Evolutionary conservation across 2,113 vertebrate genomes (phyloP).

Genomic region (Peromyscus leucopus): DNA sequence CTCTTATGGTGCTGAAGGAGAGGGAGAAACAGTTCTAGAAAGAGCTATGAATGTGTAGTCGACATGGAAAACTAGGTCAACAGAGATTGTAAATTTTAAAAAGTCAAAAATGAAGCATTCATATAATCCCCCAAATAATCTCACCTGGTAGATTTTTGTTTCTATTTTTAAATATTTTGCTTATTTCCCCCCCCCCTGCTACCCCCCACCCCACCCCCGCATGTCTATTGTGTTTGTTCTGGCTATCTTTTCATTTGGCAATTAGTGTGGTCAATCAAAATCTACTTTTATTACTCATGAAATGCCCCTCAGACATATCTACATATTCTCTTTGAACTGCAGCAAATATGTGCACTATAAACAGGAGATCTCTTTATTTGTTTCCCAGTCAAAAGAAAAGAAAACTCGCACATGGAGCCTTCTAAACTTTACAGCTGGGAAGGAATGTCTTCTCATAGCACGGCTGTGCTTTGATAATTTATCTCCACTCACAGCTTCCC

Average conservation of each 20-base stretch:
- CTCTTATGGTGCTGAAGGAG: not conserved
- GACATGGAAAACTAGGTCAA: not conserved
- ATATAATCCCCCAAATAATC: not conserved
- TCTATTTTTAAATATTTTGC: not conserved
- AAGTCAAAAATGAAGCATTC: not conserved
- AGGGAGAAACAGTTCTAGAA: constrained; percentile 28
- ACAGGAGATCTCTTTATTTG: not conserved
- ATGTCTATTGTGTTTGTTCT: not conserved
- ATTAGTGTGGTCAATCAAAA: not conserved
- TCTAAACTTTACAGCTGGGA: not conserved
- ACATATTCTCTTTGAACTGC: not conserved
- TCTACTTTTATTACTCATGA: constrained; percentile 34
- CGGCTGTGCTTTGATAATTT: not conserved
- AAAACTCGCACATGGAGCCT: not conserved
- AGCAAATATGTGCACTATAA: not conserved
- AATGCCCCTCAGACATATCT: not conserved
- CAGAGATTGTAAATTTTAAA: constrained; percentile 19
- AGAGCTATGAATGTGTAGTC: not conserved
- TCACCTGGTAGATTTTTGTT: not conserved
- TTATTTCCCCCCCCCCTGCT: not conserved
- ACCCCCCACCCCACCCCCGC: too few relatives aligned
- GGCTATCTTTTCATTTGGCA: not conserved
- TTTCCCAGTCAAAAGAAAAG: not conserved
- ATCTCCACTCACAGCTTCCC: not conserved
- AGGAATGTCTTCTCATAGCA: not conserved